These are phyloP conservation scores for Salvelinus fontinalis DNA, from an alignment of 2,113 vertebrate genomes.

Conservation along the genomic window DNA sequence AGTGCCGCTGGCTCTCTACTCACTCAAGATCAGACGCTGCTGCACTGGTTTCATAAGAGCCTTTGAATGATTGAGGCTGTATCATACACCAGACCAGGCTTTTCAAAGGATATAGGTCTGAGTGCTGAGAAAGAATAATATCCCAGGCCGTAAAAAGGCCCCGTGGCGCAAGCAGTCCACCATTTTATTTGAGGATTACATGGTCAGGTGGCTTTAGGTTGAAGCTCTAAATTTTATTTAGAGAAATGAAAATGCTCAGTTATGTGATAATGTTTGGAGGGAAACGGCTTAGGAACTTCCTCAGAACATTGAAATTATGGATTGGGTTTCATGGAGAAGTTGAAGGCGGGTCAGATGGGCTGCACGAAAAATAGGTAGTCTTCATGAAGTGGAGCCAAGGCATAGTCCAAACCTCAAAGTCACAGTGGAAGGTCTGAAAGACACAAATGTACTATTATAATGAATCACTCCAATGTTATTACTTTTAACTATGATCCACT, in stretches of 20 bases:
- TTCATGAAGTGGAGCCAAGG: slow-evolving; percentile 56
- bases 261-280: too few species aligned
- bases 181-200: too few species aligned
- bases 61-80: slow-evolving; percentile 20
- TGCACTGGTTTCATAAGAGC: neutral
- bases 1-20: neutral
- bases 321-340: neutral
- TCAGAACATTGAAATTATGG: too few species aligned
- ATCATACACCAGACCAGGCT: slow-evolving; percentile 3
- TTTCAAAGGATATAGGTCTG: neutral
- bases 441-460: slow-evolving; percentile 12
- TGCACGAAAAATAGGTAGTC: slow-evolving; percentile 45
- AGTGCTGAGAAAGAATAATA: neutral
- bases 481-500: too few species aligned
- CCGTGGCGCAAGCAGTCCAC: neutral
- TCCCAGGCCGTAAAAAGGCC: neutral
- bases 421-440: slow-evolving; percentile 65
- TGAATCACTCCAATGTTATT: too few species aligned
- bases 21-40: neutral
- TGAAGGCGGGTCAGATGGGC: neutral
- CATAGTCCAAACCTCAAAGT: slow-evolving; percentile 59
- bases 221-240: too few species aligned
- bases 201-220: too few species aligned
- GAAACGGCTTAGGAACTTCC: too few species aligned
- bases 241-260: too few species aligned